phyloP scores from a whole-genome alignment of 2,797 vertebrate genomes.

The Chelidonichthys spinosus region DNA sequence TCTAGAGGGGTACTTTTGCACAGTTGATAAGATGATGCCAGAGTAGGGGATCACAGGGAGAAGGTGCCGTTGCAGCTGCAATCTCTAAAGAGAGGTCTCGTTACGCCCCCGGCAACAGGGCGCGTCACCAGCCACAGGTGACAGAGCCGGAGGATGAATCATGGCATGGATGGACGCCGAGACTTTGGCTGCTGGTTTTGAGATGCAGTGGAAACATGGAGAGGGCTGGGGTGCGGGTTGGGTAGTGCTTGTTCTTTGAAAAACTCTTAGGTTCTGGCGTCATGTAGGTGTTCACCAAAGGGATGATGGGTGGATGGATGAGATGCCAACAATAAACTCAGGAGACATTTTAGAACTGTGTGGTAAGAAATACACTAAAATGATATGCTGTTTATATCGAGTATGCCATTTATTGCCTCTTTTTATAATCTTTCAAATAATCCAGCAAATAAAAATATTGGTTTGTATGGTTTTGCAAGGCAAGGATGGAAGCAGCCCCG shows the following conservation, averaged over 20 bases:
- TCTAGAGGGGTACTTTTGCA: constrained; percentile 20
- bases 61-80: constrained; percentile 61
- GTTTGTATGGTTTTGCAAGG: no score
- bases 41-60: constrained; percentile 23
- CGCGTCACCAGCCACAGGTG: constrained; percentile 69
- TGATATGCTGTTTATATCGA: not conserved
- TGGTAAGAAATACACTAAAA: constrained; percentile 15
- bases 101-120: constrained; percentile 52
- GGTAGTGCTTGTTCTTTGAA: constrained; percentile 55
- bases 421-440: not conserved
- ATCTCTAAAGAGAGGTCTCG: constrained; percentile 54
- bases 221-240: constrained; percentile 55
- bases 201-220: constrained; percentile 47
- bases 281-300: constrained; percentile 28
- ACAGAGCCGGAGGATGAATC: constrained; percentile 69
- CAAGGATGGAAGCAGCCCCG: no score
- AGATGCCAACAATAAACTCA: constrained; percentile 49
- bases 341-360: constrained; percentile 40
- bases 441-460: not conserved
- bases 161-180: constrained; percentile 65
- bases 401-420: not conserved
- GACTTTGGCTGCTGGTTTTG: constrained; percentile 44
- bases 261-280: constrained; percentile 55
- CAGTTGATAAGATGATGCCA: constrained; percentile 51
- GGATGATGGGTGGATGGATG: constrained; percentile 44